Base-by-base conservation (phyloP, 2,113 vertebrate species). In the Lagopus leucura region DNA sequence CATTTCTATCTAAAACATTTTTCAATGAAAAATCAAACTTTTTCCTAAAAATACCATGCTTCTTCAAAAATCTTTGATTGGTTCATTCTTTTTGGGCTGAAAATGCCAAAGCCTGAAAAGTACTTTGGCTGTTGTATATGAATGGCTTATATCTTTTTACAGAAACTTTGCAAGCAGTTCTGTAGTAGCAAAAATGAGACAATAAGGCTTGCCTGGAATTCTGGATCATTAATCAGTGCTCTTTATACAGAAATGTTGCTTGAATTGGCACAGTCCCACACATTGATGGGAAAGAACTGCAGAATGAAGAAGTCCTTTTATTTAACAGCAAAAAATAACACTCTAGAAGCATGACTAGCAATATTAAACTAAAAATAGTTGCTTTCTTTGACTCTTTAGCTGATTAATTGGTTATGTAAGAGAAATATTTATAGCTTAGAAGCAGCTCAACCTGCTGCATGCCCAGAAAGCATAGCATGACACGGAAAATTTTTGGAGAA, bases 351-450 rank as follows among this genome's bases (percentile, higher is more conserved):
- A 94, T 95, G 95, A 95, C 86, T 94, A 81, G 93, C 70, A 92
- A 88, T 94, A 95, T 94, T 93, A 83, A 65, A 63, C 92, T 92
- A 94, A 91, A 96, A 95, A 96, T 93, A 94, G 91, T 86, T 93
- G 66, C 86, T 86, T 89, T 94, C 86, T 94, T 93, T 93, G 94
- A 89, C 88, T 92, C 95, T 89, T 94, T 94, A 92, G 92, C 79
- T 94, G 91, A 95, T 95, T 95, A 96, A 97, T 96, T 96, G 69
- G 75, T 97, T 94, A 94, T 90, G 48, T 94, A 95, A 96, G 82
- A 90, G 81, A 85, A 91, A 38, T 91, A 95, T 96, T 95, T 94
- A 94, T 96, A 95, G 86, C 57, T 40, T 30, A 92, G 83, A 45
- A 84, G 48, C 90, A 69, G 58, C 48, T 58, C n/a, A 86, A 76